Conservation (phyloP, 1,140 invertebrate genomes). For the Ceratitis capitata region DNA sequence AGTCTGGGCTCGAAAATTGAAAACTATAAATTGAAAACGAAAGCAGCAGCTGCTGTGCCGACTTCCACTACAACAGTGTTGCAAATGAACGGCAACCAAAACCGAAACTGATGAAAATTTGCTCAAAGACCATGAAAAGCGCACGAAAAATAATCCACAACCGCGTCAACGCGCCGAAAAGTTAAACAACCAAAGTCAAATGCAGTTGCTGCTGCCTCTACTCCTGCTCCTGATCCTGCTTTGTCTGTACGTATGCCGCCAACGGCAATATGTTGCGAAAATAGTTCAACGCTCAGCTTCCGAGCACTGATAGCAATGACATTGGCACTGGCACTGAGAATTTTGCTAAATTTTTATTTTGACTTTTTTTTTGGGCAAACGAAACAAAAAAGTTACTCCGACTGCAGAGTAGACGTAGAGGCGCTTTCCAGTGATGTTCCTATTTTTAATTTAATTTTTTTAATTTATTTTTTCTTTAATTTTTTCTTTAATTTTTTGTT, state of each 20-base stretch:
- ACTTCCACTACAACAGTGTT: background rate
- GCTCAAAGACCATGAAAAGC: background rate
- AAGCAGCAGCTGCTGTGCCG: conserved; percentile 19
- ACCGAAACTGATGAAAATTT: background rate
- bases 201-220: background rate
- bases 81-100: background rate
- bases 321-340: conserved; percentile 24
- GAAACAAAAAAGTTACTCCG: background rate
- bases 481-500: too few relatives aligned
- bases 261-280: background rate
- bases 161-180: background rate
- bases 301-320: background rate
- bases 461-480: too few relatives aligned
- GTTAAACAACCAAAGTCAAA: conserved; percentile 33
- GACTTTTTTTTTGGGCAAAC: background rate
- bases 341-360: background rate
- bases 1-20: too few relatives aligned
- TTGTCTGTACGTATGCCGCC: too few relatives aligned
- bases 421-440: too few relatives aligned
- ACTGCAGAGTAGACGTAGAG: background rate
- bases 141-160: background rate
- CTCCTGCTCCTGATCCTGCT: too few relatives aligned
- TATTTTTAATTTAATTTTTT: too few relatives aligned
- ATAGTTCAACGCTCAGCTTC: background rate
- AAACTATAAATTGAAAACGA: background rate